phyloP scores from a whole-genome alignment of 2,113 vertebrate genomes.

The Ibidorhyncha struthersii region DNA sequence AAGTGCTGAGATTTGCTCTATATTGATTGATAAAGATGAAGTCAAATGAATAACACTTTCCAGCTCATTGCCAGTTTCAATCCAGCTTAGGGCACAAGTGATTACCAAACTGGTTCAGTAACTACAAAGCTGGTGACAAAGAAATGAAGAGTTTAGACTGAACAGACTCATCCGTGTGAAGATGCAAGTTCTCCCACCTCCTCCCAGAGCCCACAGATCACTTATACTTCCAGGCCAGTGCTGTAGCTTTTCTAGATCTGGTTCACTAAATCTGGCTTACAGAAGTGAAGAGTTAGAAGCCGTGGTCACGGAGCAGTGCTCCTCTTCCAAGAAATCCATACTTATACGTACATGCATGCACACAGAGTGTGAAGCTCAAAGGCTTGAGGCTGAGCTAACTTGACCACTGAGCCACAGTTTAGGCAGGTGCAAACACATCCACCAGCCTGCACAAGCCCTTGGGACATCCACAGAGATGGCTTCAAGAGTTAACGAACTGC shows the following conservation, averaged over 20 bases:
- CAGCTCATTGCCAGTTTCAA: neutral
- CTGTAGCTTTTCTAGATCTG: neutral
- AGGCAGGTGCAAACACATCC: neutral
- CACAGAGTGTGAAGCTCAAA: neutral
- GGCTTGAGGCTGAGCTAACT: neutral
- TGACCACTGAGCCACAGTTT: neutral
- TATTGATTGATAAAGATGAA: neutral
- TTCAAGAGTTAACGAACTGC: neutral
- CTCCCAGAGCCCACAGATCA: neutral
- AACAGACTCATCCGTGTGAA: neutral
- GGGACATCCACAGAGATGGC: neutral
- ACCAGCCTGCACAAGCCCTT: neutral
- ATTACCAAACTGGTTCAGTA: neutral
- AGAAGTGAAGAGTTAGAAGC: neutral
- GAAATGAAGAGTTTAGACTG: neutral
- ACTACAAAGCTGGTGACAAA: neutral
- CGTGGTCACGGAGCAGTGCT: accelerated
- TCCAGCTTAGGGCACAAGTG: neutral
- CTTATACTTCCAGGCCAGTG: neutral
- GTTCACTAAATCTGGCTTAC: neutral
- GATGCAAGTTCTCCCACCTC: neutral
- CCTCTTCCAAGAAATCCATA: neutral
- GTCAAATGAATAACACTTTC: neutral
- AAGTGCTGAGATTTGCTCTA: neutral
- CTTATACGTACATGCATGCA: accelerated